Evolutionary conservation across 2,888 invertebrate species (phyloP).

Genomic region (Rhogogaster chlorosoma): DNA sequence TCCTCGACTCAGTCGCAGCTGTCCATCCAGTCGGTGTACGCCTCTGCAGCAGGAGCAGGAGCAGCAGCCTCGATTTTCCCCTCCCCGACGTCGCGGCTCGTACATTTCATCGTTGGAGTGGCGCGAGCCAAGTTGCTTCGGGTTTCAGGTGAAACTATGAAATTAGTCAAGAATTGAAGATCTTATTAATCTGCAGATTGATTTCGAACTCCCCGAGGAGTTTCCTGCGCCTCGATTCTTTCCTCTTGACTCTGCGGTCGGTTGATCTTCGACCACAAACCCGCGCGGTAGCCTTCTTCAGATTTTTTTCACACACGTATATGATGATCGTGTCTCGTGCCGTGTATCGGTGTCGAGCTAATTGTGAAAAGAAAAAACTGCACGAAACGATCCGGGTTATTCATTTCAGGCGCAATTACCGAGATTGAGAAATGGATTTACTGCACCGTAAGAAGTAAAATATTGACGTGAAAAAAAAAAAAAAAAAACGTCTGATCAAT

Average conservation of each 20-base stretch:
- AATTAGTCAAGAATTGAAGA: not conserved
- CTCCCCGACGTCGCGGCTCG: not conserved
- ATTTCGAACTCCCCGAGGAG: not conserved
- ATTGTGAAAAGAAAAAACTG: not conserved
- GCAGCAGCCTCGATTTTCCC: slow-evolving; percentile 9
- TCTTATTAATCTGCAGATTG: not conserved
- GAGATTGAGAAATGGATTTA: not conserved
- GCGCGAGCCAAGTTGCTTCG: slow-evolving; percentile 71
- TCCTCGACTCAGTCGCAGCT: slow-evolving; percentile 30
- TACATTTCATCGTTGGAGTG: slow-evolving; percentile 54
- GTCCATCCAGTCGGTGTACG: slow-evolving; percentile 30
- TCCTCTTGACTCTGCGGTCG: slow-evolving; percentile 11
- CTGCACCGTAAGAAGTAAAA: not conserved
- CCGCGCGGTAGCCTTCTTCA: slow-evolving; percentile 1
- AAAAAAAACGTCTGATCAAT: not conserved
- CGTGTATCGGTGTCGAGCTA: not conserved
- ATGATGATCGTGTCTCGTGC: not conserved
- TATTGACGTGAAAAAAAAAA: not conserved
- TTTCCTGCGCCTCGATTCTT: not conserved
- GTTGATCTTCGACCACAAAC: slow-evolving; percentile 27
- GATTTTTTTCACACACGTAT: not conserved
- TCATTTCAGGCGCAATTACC: not conserved
- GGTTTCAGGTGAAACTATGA: not conserved
- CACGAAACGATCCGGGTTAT: slow-evolving; percentile 1
- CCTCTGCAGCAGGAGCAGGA: not conserved